phyloP scores from a whole-genome alignment of 2,797 vertebrate species.

The Hybognathus amarus region DNA sequence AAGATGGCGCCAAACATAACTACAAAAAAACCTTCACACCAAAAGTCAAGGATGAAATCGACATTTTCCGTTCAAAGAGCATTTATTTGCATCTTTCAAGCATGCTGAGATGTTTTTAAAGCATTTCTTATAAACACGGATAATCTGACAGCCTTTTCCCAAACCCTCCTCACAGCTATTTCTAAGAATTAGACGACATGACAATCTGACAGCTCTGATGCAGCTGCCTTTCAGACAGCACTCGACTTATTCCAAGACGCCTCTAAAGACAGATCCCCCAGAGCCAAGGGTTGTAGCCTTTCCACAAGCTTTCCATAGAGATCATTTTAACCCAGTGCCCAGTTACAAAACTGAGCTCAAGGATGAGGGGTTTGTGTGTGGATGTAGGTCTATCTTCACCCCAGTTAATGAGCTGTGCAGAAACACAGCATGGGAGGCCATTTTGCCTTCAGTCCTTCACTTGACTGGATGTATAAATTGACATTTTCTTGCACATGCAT shows the following conservation, averaged over 20 bases:
- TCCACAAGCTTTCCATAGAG: background rate
- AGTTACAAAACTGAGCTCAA: background rate
- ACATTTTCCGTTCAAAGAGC: background rate
- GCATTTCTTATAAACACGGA: background rate
- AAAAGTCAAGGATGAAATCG: background rate
- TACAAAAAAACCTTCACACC: background rate
- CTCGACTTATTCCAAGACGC: background rate
- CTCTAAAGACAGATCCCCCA: conserved; percentile 7
- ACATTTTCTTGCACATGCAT: background rate
- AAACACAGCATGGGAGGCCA: background rate
- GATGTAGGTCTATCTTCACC: background rate
- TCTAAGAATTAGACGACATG: conserved; percentile 13
- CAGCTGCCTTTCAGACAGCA: background rate
- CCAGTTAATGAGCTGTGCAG: conserved; percentile 5
- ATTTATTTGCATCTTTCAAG: background rate
- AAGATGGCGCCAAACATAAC: conserved; percentile 33
- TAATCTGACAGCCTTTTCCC: background rate
- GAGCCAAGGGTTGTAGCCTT: background rate
- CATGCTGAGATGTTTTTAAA: background rate
- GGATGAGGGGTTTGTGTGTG: background rate
- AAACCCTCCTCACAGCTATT: conserved; percentile 4
- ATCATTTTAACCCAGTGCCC: conserved; percentile 4
- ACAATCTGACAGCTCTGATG: conserved; percentile 1
- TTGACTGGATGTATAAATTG: background rate
- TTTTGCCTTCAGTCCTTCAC: background rate